These are phyloP conservation scores for Cariama cristata DNA, from an alignment of 2,113 vertebrate genomes.

Conservation along the genomic window DNA sequence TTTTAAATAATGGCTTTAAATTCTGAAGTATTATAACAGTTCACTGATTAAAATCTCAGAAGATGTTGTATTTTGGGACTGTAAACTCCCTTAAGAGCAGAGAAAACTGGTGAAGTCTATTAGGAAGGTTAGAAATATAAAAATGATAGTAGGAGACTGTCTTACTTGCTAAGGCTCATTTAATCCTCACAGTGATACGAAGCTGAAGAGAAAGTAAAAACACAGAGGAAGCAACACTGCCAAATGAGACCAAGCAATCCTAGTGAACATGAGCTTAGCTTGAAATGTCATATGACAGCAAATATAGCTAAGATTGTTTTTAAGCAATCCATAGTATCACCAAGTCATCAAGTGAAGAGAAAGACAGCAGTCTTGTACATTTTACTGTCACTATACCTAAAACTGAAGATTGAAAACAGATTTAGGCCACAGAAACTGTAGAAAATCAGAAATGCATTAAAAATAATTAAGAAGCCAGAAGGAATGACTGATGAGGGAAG, in stretches of 20 bases:
- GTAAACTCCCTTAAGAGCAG: background rate
- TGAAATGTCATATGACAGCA: background rate
- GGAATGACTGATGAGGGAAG: background rate
- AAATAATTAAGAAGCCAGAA: background rate
- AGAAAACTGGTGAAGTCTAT: background rate
- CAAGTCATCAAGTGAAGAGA: background rate
- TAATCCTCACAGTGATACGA: background rate
- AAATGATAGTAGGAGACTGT: background rate
- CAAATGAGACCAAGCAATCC: conserved; percentile 4
- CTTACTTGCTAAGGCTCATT: conserved; percentile 31
- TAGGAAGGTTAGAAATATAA: background rate
- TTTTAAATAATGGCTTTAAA: background rate
- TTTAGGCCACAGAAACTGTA: background rate
- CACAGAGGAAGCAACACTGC: background rate
- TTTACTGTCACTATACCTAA: background rate
- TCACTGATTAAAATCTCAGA: background rate
- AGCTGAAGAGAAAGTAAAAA: conserved; percentile 18
- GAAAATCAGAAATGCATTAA: background rate
- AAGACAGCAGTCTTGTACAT: background rate
- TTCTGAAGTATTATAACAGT: background rate
- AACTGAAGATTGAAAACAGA: background rate
- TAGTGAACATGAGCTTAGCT: background rate
- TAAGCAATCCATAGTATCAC: background rate
- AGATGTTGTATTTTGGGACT: background rate
- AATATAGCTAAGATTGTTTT: background rate